phyloP scores from a whole-genome alignment of 2,888 invertebrate genomes.

The Pterobdella sp. region DNA sequence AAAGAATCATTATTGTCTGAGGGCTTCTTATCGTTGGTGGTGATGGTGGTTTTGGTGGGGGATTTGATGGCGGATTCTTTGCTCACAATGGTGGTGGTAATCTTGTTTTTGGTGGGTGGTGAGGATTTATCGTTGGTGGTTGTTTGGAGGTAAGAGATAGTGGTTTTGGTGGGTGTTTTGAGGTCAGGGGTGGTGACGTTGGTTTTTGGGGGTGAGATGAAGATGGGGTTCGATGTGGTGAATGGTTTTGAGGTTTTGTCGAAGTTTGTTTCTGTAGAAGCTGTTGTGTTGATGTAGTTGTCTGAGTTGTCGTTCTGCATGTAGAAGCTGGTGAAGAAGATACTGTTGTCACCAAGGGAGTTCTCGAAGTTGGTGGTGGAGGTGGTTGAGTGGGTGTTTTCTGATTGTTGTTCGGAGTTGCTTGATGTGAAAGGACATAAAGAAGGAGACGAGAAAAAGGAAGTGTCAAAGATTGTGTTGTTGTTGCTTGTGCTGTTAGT shows the following conservation, averaged over 20 bases:
- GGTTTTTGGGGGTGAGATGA: background rate
- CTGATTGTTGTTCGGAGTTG: background rate
- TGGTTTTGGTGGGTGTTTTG: background rate
- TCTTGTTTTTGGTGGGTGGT: no score
- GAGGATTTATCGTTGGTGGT: constrained; percentile 15
- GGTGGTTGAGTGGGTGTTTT: background rate
- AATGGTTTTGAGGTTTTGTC: background rate
- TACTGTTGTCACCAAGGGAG: background rate
- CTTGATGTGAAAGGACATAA: background rate
- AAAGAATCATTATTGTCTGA: constrained; percentile 3
- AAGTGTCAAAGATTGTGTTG: background rate
- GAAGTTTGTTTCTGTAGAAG: background rate
- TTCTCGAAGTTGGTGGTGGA: constrained; percentile 1
- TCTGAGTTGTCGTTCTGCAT: background rate
- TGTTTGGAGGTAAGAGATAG: background rate
- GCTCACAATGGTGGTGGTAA: background rate
- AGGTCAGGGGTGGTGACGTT: background rate
- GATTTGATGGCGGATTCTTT: background rate
- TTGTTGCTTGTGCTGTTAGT: background rate
- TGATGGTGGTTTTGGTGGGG: background rate
- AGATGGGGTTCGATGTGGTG: background rate
- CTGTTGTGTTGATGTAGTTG: background rate
- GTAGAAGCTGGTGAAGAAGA: background rate
- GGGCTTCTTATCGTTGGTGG: background rate
- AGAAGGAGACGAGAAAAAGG: background rate